phyloP scores from a whole-genome alignment of 2,888 invertebrate genomes.

The Acronicta alni region DNA sequence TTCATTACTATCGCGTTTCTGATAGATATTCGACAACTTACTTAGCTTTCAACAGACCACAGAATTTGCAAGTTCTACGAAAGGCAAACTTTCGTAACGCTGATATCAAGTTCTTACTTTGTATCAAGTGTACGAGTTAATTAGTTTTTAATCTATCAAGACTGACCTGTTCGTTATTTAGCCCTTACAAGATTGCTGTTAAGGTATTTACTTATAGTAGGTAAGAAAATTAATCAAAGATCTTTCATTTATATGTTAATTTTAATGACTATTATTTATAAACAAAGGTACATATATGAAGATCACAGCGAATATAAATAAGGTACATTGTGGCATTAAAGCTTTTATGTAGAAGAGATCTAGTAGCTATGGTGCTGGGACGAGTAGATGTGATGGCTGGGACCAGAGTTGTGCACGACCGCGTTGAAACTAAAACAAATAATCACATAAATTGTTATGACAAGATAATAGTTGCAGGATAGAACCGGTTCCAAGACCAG shows the following conservation, averaged over 20 bases:
- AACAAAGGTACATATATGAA: conserved; percentile 65
- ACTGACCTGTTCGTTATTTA: conserved; percentile 2
- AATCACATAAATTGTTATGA: conserved; percentile 45
- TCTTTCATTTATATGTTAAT: conserved; percentile 40
- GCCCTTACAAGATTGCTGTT: not conserved
- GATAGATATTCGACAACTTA: conserved; percentile 60
- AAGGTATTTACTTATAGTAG: not conserved
- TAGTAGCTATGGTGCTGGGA: conserved; percentile 81
- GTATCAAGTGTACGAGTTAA: conserved; percentile 27
- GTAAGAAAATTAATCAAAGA: conserved; percentile 13
- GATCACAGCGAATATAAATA: conserved; percentile 79
- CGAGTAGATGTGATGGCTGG: conserved; percentile 82
- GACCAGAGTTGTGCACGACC: conserved; percentile 85
- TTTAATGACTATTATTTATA: conserved; percentile 65
- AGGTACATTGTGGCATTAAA: conserved; percentile 65
- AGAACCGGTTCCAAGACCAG: conserved; percentile 54
- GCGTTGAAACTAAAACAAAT: conserved; percentile 82
- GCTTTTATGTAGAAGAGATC: conserved; percentile 53
- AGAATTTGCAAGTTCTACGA: conserved; percentile 45
- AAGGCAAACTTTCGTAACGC: conserved; percentile 51
- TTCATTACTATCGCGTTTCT: conserved; percentile 48
- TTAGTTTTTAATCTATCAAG: conserved; percentile 14
- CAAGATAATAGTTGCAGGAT: conserved; percentile 33
- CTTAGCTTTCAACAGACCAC: conserved; percentile 55
- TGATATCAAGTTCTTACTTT: conserved; percentile 45